A percentile compares a stretch with the other conserved stretches of the same genome.
phyloP scores from a whole-genome alignment of 2,797 vertebrate genomes.

The Mallotus villosus region DNA sequence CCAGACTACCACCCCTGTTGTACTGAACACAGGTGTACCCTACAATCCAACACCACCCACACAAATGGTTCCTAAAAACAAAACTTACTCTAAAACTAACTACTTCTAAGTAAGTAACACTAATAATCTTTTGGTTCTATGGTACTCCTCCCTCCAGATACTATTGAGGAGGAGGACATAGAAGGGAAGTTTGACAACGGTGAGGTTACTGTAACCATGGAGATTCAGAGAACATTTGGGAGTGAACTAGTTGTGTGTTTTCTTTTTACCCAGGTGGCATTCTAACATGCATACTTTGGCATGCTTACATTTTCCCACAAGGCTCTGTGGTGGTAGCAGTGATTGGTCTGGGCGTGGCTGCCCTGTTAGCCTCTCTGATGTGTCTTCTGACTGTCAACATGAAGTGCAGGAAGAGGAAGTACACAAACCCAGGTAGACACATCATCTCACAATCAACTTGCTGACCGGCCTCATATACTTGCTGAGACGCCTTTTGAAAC shows the following conservation, averaged over 20 bases:
- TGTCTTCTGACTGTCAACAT: slow-evolving; percentile 40
- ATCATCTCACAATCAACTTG: too few relatives aligned
- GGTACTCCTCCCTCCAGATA: slow-evolving; percentile 10
- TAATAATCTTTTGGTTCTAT: background rate
- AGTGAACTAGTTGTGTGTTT: background rate
- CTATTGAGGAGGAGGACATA: slow-evolving; percentile 25
- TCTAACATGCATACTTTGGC: background rate
- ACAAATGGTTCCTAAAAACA: background rate
- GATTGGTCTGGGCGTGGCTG: slow-evolving; percentile 9
- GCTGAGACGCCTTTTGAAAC: too few relatives aligned
- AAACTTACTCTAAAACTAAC: background rate
- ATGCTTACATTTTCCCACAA: slow-evolving; percentile 9
- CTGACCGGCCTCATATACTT: too few relatives aligned
- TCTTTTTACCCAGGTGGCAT: background rate
- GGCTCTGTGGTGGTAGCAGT: slow-evolving; percentile 39
- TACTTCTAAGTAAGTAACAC: background rate
- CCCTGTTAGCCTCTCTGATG: slow-evolving; percentile 14
- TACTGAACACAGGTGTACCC: slow-evolving; percentile 33
- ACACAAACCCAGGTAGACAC: slow-evolving; percentile 13
- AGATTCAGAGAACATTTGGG: background rate
- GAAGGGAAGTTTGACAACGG: slow-evolving; percentile 31
- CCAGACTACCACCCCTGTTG: background rate
- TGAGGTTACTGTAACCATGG: slow-evolving; percentile 14
- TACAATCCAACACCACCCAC: background rate
- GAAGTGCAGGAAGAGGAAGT: slow-evolving; percentile 36